Base-by-base conservation (phyloP, 2,888 invertebrate species). In the Sarcophaga variegata region DNA sequence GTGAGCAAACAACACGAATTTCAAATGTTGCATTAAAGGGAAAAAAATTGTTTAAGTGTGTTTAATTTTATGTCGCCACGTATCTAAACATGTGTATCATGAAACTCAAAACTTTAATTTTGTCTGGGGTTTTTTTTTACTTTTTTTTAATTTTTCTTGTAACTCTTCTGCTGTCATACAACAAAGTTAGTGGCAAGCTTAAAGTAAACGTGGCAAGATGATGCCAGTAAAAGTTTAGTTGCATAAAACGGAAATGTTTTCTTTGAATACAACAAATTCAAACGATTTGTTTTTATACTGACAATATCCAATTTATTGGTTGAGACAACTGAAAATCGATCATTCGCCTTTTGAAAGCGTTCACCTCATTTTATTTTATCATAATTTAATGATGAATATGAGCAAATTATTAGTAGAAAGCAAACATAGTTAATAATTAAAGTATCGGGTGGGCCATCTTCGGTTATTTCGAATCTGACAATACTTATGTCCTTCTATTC, bases 71-170 rank as follows among this genome's bases (percentile, higher is more conserved):
- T 92, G 92, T 92, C 91, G 91, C 90, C 91, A 90, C 90, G 90
- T 89, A 90, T 91, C 91, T 90, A 88, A 91, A 92, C 92, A 92
- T 92, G 91, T 92, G 92, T 92, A 92, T 91, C 92, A 91, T 75
- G 83, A 75, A 87, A 82, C 84, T 87, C 75, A 81, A 85, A 80
- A 84, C 66, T 49, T 71, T 22, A 49, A 54, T 10, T 54, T 62
- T 22, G 22, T 20, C 62, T 79, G 49, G 49, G 54, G 0, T 70
- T 70, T 82, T 67, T 82, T 67, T 60, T 20, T 45, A 17, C 22
- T 70, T 49, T 27, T 10, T n/a, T 20, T 25, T 71, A 60, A 14
- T 60, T 22, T 54, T 25, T 82, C 14, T 27, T 64, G 74, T 20
- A 27, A 62, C 60, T 72, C 17, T 60, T 47, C 22, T 54, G 5